phyloP scores from a whole-genome alignment of 2,888 invertebrate species.

The Amphimallon solstitiale region DNA sequence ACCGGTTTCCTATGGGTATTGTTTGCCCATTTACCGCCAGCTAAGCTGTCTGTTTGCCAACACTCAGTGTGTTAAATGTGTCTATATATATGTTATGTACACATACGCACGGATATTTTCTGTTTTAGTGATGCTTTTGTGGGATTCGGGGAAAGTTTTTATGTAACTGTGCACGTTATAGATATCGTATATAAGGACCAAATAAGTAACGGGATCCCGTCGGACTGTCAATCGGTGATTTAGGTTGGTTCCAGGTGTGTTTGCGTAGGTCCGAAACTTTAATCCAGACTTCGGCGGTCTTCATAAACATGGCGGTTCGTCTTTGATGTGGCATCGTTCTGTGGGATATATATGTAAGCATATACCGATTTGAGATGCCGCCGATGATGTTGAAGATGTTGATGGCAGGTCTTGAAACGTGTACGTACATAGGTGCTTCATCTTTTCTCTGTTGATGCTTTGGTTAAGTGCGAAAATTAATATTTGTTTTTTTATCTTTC shows the following conservation, averaged over 20 bases:
- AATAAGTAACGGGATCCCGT: constrained; percentile 41
- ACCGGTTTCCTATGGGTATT: constrained; percentile 56
- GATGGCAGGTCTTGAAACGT: constrained; percentile 46
- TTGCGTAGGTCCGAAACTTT: constrained; percentile 55
- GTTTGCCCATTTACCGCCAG: constrained; percentile 64
- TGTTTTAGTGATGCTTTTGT: constrained; percentile 17
- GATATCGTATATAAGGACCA: constrained; percentile 16
- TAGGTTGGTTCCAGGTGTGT: constrained; percentile 62
- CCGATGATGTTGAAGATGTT: constrained; percentile 55
- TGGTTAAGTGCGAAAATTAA: constrained; percentile 59
- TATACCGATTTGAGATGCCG: constrained; percentile 27
- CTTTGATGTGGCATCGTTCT: constrained; percentile 21
- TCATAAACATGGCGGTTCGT: constrained; percentile 57
- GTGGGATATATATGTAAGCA: constrained; percentile 1
- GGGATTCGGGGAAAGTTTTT: no score
- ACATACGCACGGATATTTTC: constrained; percentile 12
- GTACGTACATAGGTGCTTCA: no score
- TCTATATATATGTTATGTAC: constrained; percentile 42
- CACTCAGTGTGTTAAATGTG: constrained; percentile 53
- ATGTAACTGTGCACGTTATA: neutral
- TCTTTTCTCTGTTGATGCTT: constrained; percentile 42
- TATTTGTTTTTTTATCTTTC: constrained; percentile 51
- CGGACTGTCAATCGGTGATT: constrained; percentile 60
- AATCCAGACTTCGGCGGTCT: constrained; percentile 51
- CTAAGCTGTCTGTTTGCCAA: constrained; percentile 61